phyloP scores from a whole-genome alignment of 2,113 vertebrate species.

The Geococcyx californianus region DNA sequence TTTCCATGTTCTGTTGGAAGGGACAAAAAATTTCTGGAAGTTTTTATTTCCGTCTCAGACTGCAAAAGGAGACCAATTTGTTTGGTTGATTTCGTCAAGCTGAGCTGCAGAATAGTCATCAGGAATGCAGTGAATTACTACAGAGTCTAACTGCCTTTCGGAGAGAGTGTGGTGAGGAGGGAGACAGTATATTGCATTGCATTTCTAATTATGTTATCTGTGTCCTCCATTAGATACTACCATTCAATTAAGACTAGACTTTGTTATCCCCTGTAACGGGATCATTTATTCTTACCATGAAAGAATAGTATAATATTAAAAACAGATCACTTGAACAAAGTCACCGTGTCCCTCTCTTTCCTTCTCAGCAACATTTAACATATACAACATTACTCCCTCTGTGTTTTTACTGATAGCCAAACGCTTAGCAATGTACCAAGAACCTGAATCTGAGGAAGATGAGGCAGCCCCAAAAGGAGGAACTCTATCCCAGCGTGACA shows the following conservation, averaged over 20 bases:
- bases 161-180: background rate
- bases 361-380: background rate
- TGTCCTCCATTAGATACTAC: background rate
- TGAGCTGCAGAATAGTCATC: background rate
- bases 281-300: background rate
- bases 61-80: background rate
- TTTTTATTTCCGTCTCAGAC: background rate
- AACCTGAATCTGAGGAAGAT: slow-evolving; percentile 93
- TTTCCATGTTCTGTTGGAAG: background rate
- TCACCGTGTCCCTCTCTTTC: background rate
- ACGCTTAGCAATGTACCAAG: slow-evolving; percentile 93
- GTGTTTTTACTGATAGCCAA: slow-evolving; percentile 73
- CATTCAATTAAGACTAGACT: background rate
- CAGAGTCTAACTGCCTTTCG: background rate
- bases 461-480: slow-evolving; percentile 80
- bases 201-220: slow-evolving; percentile 17
- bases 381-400: background rate
- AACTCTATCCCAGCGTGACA: slow-evolving; percentile 83
- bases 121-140: background rate
- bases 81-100: background rate
- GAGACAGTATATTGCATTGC: background rate
- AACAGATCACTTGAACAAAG: background rate
- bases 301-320: background rate
- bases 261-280: background rate
- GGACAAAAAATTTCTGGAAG: background rate